These are phyloP conservation scores for Nemurella pictetii DNA, from an alignment of 2,888 invertebrate genomes.

Conservation along the genomic window DNA sequence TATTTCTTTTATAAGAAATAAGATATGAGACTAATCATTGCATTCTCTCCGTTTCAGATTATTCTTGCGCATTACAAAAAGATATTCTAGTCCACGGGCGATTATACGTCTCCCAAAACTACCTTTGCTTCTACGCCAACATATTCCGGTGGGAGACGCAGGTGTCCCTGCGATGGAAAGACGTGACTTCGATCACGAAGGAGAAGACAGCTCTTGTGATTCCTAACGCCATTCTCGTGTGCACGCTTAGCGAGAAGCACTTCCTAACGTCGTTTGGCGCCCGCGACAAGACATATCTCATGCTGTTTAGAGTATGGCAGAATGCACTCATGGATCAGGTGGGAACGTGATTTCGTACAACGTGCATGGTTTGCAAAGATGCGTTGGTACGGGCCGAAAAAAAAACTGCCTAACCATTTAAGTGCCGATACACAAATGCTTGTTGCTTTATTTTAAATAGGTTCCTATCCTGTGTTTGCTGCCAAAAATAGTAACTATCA, in stretches of 20 bases:
- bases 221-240: constrained; percentile 92
- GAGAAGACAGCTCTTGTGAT: constrained; percentile 93
- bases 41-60: constrained; percentile 67
- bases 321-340: constrained; percentile 89
- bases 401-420: too few species aligned
- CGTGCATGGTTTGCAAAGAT: too few species aligned
- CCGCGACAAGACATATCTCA: constrained; percentile 91
- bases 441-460: constrained; percentile 16
- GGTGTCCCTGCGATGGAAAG: constrained; percentile 83
- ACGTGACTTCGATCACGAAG: constrained; percentile 91
- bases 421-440: too few species aligned
- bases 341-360: too few species aligned
- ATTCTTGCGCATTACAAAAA: constrained; percentile 94
- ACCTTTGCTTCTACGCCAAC: constrained; percentile 96
- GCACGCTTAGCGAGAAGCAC: constrained; percentile 80
- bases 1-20: not conserved
- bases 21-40: constrained; percentile 27
- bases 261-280: constrained; percentile 95
- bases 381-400: too few species aligned
- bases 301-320: constrained; percentile 96
- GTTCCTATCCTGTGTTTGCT: too few species aligned
- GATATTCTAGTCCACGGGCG: constrained; percentile 96
- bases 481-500: too few species aligned
- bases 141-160: constrained; percentile 96
- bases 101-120: constrained; percentile 92